Conservation (phyloP, 2,113 vertebrate species). For the Cheirogaleus medius region DNA sequence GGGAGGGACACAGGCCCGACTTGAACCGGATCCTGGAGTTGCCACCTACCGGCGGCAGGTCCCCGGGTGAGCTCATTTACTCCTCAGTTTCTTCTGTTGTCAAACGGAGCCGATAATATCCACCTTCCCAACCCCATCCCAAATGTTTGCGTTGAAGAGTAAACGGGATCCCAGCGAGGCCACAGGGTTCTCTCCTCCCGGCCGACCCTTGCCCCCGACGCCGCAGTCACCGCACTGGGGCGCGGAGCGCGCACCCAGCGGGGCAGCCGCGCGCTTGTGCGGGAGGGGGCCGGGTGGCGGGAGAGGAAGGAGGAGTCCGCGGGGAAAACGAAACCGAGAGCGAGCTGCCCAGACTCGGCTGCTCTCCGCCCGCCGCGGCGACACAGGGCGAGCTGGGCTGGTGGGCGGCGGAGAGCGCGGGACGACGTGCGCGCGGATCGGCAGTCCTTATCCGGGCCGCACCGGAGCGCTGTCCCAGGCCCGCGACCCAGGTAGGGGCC, state of each 20-base stretch:
- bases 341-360: fast-evolving
- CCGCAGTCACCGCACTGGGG: neutral
- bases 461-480: neutral
- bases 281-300: fast-evolving
- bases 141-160: neutral
- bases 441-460: fast-evolving
- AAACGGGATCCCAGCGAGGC: too few species aligned
- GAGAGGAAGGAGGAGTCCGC: conserved; percentile 40
- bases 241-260: fast-evolving
- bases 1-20: neutral
- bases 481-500: neutral
- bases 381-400: neutral
- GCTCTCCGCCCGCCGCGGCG: fast-evolving
- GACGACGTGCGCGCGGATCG: neutral
- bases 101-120: neutral
- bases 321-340: conserved; percentile 64
- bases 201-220: neutral
- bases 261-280: fast-evolving
- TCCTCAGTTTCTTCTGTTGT: neutral
- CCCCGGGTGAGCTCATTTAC: neutral
- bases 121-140: neutral
- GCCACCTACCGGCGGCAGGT: neutral
- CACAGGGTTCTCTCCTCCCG: too few species aligned
- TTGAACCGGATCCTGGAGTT: neutral
- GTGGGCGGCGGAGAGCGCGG: neutral